Evolutionary conservation across 2,113 vertebrate species (phyloP).

Genomic region (Cariama cristata): DNA sequence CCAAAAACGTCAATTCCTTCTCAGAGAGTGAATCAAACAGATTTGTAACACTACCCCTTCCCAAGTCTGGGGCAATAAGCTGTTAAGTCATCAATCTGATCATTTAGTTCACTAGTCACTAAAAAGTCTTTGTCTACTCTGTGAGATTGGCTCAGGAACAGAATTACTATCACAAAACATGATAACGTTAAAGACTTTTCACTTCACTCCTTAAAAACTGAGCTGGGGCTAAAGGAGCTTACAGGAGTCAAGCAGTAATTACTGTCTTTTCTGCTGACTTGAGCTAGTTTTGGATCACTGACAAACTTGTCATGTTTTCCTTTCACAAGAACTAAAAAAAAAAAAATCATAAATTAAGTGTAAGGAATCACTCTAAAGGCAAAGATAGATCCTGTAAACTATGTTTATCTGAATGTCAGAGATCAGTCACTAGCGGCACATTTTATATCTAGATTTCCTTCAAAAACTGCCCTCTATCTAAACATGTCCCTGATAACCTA

Average conservation of each 20-base stretch:
- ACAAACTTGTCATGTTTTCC: neutral
- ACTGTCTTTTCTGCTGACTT: neutral
- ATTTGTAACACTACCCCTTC: neutral
- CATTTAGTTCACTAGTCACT: neutral
- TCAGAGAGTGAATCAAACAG: neutral
- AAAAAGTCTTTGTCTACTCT: neutral
- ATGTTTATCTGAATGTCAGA: slow-evolving; percentile 11
- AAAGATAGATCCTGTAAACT: neutral
- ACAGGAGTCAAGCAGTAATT: neutral
- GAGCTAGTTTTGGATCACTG: neutral
- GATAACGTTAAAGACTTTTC: neutral
- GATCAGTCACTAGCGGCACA: neutral
- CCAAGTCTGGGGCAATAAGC: neutral
- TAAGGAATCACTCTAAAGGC: neutral
- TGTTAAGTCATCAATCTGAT: neutral
- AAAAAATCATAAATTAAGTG: fast-evolving
- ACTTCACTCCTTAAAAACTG: neutral
- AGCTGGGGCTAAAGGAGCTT: neutral
- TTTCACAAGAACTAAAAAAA: neutral
- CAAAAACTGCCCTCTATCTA: slow-evolving; percentile 5
- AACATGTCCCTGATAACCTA: neutral
- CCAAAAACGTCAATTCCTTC: neutral
- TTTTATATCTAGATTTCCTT: slow-evolving; percentile 28
- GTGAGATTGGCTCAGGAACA: neutral
- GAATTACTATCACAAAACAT: neutral